These are phyloP conservation scores for Gambusia affinis DNA, from an alignment of 2,113 vertebrate genomes.

Conservation along the genomic window DNA sequence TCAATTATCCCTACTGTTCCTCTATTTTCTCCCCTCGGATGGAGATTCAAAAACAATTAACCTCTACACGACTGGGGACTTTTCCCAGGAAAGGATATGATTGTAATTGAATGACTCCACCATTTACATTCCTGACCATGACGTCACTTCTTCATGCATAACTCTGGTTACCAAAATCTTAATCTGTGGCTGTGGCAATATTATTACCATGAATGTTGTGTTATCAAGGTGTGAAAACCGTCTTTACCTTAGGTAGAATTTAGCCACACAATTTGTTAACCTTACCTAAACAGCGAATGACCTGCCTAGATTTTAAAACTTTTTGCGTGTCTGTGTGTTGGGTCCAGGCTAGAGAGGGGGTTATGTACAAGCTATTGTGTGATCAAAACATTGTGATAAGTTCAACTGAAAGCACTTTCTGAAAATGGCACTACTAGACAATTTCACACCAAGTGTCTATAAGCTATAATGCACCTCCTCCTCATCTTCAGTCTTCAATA, in stretches of 20 bases:
- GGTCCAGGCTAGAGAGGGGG: background rate
- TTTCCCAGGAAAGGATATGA: constrained; percentile 66
- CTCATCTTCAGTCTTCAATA: constrained; percentile 71
- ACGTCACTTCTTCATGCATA: constrained; percentile 61
- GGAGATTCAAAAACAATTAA: constrained; percentile 87
- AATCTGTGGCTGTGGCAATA: constrained; percentile 63
- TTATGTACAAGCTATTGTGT: background rate
- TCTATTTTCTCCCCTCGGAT: constrained; percentile 73
- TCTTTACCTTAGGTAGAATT: constrained; percentile 44
- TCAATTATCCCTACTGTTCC: constrained; percentile 79
- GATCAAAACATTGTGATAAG: background rate
- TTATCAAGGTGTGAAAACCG: constrained; percentile 26
- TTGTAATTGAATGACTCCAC: constrained; percentile 72
- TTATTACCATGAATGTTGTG: constrained; percentile 51
- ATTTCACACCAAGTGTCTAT: constrained; percentile 68
- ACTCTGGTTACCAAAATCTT: constrained; percentile 69
- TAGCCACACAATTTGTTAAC: constrained; percentile 43
- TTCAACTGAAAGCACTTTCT: background rate
- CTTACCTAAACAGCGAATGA: constrained; percentile 46
- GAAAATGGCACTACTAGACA: constrained; percentile 44
- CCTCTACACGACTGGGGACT: constrained; percentile 75
- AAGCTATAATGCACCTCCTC: constrained; percentile 50
- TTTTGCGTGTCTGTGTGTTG: too few species aligned
- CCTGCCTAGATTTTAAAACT: constrained; percentile 5
- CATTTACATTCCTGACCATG: constrained; percentile 74